These are phyloP conservation scores for Spea multiplicata DNA, from an alignment of 2,113 vertebrate genomes.

Conservation along the genomic window DNA sequence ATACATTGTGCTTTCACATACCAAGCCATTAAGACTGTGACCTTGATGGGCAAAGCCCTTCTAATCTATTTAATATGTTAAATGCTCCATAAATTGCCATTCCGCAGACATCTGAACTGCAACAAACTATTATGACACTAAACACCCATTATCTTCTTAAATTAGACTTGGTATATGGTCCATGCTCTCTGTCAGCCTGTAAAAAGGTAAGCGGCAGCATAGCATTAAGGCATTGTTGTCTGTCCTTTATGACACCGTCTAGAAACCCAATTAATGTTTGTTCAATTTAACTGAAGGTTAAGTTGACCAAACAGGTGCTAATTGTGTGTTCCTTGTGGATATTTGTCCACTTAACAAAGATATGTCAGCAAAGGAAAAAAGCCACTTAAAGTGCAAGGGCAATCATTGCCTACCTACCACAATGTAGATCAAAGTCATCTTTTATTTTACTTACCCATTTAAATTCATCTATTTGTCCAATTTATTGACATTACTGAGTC, in stretches of 20 bases:
- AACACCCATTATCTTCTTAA: slow-evolving; percentile 13
- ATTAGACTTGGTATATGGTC: not conserved
- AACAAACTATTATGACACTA: not conserved
- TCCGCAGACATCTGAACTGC: not conserved
- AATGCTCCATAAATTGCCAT: not conserved
- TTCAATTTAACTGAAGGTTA: slow-evolving; percentile 68
- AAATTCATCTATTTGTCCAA: not conserved
- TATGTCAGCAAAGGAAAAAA: slow-evolving; percentile 63
- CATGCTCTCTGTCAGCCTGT: slow-evolving; percentile 23
- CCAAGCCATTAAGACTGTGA: not conserved
- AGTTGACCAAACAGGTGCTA: slow-evolving; percentile 69
- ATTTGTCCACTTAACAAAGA: slow-evolving; percentile 63
- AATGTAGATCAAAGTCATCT: slow-evolving; percentile 51
- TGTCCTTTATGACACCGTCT: slow-evolving; percentile 54
- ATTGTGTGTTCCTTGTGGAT: slow-evolving; percentile 68
- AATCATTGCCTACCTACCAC: slow-evolving; percentile 52
- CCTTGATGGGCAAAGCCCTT: not conserved
- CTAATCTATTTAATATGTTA: not conserved
- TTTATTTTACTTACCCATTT: slow-evolving; percentile 50
- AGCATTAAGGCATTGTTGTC: slow-evolving; percentile 53
- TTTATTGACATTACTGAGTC: too few relatives aligned
- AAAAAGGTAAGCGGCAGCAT: slow-evolving; percentile 35
- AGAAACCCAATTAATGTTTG: slow-evolving; percentile 59
- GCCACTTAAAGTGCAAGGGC: slow-evolving; percentile 59
- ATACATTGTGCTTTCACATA: not conserved